These are phyloP conservation scores for Leptinotarsa lineolata DNA, from an alignment of 1,140 invertebrate genomes.

Conservation along the genomic window DNA sequence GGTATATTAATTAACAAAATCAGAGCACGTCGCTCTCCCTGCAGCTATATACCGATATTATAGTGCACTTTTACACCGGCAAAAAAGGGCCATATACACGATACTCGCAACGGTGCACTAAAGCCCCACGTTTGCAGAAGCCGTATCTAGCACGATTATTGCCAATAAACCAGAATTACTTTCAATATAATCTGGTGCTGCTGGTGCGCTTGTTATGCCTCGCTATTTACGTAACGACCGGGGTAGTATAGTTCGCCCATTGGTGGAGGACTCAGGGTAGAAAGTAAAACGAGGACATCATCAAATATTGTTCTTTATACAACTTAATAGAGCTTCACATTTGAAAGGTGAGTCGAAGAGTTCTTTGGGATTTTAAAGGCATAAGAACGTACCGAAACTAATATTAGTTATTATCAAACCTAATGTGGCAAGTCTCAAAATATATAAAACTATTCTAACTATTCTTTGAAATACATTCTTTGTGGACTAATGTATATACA, in stretches of 20 bases:
- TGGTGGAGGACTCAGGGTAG: neutral
- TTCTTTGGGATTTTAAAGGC: no score
- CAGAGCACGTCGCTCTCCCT: slow-evolving; percentile 14
- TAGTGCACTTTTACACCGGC: slow-evolving; percentile 19
- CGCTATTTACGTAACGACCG: slow-evolving; percentile 33
- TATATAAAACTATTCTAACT: no score
- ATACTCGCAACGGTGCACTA: slow-evolving; percentile 35
- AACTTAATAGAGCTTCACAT: no score
- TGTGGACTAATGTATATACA: no score
- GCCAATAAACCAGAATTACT: slow-evolving; percentile 53
- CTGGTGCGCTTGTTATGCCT: slow-evolving; percentile 38
- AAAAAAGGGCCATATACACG: slow-evolving; percentile 27
- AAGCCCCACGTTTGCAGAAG: slow-evolving; percentile 49
- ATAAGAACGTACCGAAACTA: no score
- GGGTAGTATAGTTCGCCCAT: neutral
- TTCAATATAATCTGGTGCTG: slow-evolving; percentile 50
- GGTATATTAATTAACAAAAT: slow-evolving; percentile 21
- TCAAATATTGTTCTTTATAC: no score
- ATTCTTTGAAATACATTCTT: no score
- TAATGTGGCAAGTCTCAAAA: no score
- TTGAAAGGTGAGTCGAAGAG: no score
- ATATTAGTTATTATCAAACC: no score
- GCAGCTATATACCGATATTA: slow-evolving; percentile 11
- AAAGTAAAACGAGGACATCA: no score
- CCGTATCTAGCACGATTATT: slow-evolving; percentile 52